Evolutionary conservation across 2,113 vertebrate genomes (phyloP), one percentile per base, ranked within the genome.

Genomic region (Alaudala cheleensis): DNA sequence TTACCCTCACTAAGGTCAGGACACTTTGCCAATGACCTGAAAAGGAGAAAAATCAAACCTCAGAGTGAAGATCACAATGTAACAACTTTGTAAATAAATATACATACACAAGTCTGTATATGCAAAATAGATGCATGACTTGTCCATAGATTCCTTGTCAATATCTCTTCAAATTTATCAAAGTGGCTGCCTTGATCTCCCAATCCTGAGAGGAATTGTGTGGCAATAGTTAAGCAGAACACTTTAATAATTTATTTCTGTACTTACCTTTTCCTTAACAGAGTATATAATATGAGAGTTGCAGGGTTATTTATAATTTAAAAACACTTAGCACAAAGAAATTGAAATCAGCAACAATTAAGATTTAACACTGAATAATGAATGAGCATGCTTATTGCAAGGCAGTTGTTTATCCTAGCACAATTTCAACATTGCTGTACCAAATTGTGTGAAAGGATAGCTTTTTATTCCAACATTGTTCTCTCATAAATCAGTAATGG

Each of bases 221-320:
- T 44, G 60, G 26, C 67, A 93, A 93, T 71, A 87, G 92, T 94
- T 95, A 92, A 96, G 66, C n/a, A 85, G 10, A 86, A n/a, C 39
- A 31, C 31, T 81, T 98, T 47, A 96, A 86, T 95, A 91, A 92
- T 97, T 96, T 80, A 94, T 91, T 87, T 70, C 64, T 90, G 45
- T 92, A 90, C 81, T 97, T 97, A 97, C 58, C 40, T 97, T 95
- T 96, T 90, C 23, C 57, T 94, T 97, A 96, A 88, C 76, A 81
- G 64, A 81, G 49, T 87, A 81, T 95, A 81, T 94, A 64, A 80
- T 92, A 85, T 86, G 94, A 94, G 57, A 88, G 34, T 47, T 74
- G 37, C 65, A 85, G 61, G 44, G 18, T 64, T 91, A 82, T 96
- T 78, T 85, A 96, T 97, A 97, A 96, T 96, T 98, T 93, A 96